These are phyloP conservation scores for Drosophila incognita DNA, from an alignment of 2,888 invertebrate species.

Conservation along the genomic window DNA sequence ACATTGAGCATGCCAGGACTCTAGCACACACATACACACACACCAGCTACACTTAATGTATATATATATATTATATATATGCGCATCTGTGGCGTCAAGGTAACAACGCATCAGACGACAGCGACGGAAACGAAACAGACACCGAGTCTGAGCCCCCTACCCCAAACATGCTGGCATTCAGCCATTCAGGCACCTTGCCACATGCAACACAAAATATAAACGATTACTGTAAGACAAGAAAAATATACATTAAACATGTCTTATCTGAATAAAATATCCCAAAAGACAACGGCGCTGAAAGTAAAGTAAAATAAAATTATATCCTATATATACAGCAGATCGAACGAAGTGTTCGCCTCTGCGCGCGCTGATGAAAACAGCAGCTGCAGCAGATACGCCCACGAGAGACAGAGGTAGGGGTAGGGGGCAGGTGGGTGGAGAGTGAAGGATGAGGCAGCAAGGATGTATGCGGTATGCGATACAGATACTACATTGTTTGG, in stretches of 20 bases:
- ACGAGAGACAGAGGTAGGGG: not conserved
- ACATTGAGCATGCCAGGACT: slow-evolving; percentile 51
- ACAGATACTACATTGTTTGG: slow-evolving; percentile 70
- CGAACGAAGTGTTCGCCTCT: slow-evolving; percentile 64
- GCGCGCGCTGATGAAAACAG: slow-evolving; percentile 37
- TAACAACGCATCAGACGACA: slow-evolving; percentile 70
- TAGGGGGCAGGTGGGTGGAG: not conserved
- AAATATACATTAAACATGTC: slow-evolving; percentile 82
- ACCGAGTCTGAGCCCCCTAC: slow-evolving; percentile 37
- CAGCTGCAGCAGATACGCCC: slow-evolving; percentile 43
- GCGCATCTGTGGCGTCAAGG: slow-evolving; percentile 67
- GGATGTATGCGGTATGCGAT: slow-evolving; percentile 37
- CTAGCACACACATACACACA: slow-evolving; percentile 16
- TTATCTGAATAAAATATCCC: slow-evolving; percentile 82
- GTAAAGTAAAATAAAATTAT: slow-evolving; percentile 79
- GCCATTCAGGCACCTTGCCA: slow-evolving; percentile 29
- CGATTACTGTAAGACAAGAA: slow-evolving; percentile 81
- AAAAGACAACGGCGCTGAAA: slow-evolving; percentile 77
- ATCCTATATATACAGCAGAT: slow-evolving; percentile 56
- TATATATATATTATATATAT: slow-evolving; percentile 31
- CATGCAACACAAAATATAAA: slow-evolving; percentile 75
- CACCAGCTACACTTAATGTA: slow-evolving; percentile 14
- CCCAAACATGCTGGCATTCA: not conserved
- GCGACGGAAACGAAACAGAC: slow-evolving; percentile 70
- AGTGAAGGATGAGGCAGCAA: not conserved